These are phyloP conservation scores for Egretta garzetta DNA, from an alignment of 2,113 vertebrate species.

Conservation along the genomic window DNA sequence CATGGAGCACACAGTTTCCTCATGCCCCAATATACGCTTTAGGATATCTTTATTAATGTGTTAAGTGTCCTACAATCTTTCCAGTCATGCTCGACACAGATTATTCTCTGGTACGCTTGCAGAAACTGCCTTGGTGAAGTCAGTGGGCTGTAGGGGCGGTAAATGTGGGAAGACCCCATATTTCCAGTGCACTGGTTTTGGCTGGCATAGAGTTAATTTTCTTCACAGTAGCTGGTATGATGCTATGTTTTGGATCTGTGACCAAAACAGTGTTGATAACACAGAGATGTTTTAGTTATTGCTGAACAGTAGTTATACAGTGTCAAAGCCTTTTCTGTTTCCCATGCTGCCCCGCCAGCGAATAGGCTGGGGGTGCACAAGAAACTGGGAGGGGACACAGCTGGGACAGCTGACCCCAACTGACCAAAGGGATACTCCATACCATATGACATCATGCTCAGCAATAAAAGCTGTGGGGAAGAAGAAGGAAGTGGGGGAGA, in stretches of 20 bases:
- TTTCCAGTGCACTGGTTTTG: neutral
- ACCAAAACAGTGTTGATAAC: neutral
- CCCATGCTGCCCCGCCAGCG: accelerated
- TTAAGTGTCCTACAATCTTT: neutral
- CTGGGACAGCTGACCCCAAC: accelerated
- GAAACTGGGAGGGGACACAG: accelerated
- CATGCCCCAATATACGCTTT: neutral
- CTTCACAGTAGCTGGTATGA: neutral
- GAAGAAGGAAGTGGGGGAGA: accelerated
- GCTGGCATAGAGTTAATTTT: neutral
- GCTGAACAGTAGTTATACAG: neutral
- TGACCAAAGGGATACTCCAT: neutral
- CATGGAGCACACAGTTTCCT: neutral
- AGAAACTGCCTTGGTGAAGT: neutral
- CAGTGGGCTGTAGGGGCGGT: neutral
- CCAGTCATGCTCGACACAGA: neutral
- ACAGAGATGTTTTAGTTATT: neutral
- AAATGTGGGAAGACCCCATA: neutral
- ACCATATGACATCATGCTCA: neutral
- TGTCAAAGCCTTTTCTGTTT: neutral
- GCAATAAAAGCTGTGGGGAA: neutral
- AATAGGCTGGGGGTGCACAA: neutral
- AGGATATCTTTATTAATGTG: neutral
- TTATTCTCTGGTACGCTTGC: neutral
- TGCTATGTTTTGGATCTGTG: neutral